Evolutionary conservation across 2,113 vertebrate species (phyloP), one percentile per base, ranked within the genome.

Genomic region (Felis chaus): DNA sequence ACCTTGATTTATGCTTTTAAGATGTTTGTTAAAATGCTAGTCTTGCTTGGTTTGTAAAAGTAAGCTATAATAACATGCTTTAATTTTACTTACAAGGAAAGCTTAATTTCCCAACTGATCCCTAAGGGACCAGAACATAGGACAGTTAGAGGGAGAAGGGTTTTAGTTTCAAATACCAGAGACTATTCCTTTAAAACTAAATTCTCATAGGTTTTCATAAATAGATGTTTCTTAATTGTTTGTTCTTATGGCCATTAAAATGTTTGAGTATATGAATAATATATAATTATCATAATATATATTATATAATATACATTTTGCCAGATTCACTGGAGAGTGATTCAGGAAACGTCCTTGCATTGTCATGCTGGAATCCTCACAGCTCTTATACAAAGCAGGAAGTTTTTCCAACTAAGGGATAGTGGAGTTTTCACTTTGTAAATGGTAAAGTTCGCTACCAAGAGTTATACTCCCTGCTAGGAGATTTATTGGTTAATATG

Each of bases 61-160:
- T 36, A 96, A 16, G 31, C 7, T 71, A 71, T n/a, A 61, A 33
- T 31, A 69, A 78, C 8, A 50, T 79, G 19, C 39, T 68, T 87
- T 78, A 65, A 92, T 84, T 92, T 81, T 45, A 95, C 4, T 61
- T 81, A 31, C 23, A 84, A 61, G 5, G 12, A 65, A 1, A 81
- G 1, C 15, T 76, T 76, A 74, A 29, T 23, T 92, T 50, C 10
- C 7, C 23, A 88, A 23, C 23, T 66, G 85, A 89, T 23, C 1
- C 1, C 3, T 19, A 45, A 68, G 11, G 14, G 7, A n/a, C 33
- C 8, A 91, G 23, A 90, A 25, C 6, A 31, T 5, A 82, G 10
- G 12, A 48, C 21, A 57, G 33, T 5, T 76, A 1, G 5, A 27
- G 2, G 1, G 4, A 21, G 21, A 11, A 4, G 10, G 7, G 27